phyloP scores from a whole-genome alignment of 2,888 invertebrate species.

The Heliconius ethilla region DNA sequence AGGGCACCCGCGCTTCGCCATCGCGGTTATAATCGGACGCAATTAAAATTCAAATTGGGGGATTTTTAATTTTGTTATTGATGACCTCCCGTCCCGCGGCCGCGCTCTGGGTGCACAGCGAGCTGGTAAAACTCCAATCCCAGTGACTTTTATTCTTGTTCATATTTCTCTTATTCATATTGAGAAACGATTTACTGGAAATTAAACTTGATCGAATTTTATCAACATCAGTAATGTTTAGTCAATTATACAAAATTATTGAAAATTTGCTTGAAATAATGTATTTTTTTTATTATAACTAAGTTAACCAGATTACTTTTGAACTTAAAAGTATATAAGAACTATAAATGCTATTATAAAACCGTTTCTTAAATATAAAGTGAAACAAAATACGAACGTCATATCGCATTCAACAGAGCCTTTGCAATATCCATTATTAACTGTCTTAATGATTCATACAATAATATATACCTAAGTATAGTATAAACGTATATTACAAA shows the following conservation, averaged over 20 bases:
- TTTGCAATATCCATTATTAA: constrained; percentile 39
- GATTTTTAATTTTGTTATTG: constrained; percentile 81
- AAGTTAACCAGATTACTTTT: not conserved
- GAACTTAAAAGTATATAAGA: constrained; percentile 1
- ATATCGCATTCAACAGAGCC: constrained; percentile 26
- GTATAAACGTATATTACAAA: constrained; percentile 44
- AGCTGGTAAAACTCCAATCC: constrained; percentile 70
- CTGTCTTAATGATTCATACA: constrained; percentile 43
- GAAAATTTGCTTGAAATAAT: not conserved
- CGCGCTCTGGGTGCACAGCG: constrained; percentile 62
- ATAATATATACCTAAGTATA: constrained; percentile 37
- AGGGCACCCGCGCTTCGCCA: constrained; percentile 72
- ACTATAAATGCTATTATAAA: not conserved
- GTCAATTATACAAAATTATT: not conserved
- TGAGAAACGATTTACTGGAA: constrained; percentile 37
- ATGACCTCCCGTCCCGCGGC: constrained; percentile 66
- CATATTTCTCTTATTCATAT: constrained; percentile 65
- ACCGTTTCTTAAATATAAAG: not conserved
- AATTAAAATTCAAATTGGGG: constrained; percentile 82
- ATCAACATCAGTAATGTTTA: not conserved
- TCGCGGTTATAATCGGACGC: constrained; percentile 79
- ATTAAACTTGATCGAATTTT: constrained; percentile 41
- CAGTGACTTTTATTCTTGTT: constrained; percentile 61
- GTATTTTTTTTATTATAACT: not conserved
- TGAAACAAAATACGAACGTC: constrained; percentile 5